Evolutionary conservation across 2,888 invertebrate genomes (phyloP).

Genomic region (Drosophila cognata): DNA sequence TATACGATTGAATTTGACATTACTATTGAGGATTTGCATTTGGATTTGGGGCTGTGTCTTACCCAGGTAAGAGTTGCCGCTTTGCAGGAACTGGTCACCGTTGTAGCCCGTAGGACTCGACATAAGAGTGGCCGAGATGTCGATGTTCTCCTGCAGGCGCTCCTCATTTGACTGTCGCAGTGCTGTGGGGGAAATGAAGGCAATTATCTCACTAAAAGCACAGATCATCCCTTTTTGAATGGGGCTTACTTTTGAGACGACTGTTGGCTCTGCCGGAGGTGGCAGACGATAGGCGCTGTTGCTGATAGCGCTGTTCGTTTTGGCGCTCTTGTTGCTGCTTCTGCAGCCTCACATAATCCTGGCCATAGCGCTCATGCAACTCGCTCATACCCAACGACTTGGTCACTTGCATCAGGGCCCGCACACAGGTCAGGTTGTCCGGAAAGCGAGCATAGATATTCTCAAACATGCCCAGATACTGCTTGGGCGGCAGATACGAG

Average conservation of each 20-base stretch:
- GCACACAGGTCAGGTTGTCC: slow-evolving; percentile 97
- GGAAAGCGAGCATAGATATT: slow-evolving; percentile 94
- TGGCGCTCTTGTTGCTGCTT: slow-evolving; percentile 81
- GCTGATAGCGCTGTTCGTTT: slow-evolving; percentile 79
- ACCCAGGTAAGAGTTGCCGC: slow-evolving; percentile 44
- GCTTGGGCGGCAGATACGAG: slow-evolving; percentile 88
- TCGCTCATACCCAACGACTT: slow-evolving; percentile 93
- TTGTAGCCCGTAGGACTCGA: slow-evolving; percentile 52
- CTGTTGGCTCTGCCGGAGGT: slow-evolving; percentile 67
- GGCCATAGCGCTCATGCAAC: slow-evolving; percentile 91
- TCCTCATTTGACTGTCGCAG: slow-evolving; percentile 69
- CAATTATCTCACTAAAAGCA: neutral
- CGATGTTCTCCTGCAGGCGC: slow-evolving; percentile 53
- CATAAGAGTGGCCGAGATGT: slow-evolving; percentile 41
- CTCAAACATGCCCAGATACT: slow-evolving; percentile 84
- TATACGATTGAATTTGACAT: neutral
- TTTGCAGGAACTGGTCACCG: slow-evolving; percentile 61
- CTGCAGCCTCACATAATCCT: slow-evolving; percentile 91
- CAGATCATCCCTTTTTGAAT: neutral
- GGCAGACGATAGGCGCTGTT: slow-evolving; percentile 78
- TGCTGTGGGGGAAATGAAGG: slow-evolving; percentile 30
- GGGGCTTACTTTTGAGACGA: slow-evolving; percentile 58
- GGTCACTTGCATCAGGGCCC: slow-evolving; percentile 85
- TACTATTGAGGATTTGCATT: neutral
- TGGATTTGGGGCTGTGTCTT: neutral